phyloP scores from a whole-genome alignment of 2,888 invertebrate species.

The Exocentrus adspersus region DNA sequence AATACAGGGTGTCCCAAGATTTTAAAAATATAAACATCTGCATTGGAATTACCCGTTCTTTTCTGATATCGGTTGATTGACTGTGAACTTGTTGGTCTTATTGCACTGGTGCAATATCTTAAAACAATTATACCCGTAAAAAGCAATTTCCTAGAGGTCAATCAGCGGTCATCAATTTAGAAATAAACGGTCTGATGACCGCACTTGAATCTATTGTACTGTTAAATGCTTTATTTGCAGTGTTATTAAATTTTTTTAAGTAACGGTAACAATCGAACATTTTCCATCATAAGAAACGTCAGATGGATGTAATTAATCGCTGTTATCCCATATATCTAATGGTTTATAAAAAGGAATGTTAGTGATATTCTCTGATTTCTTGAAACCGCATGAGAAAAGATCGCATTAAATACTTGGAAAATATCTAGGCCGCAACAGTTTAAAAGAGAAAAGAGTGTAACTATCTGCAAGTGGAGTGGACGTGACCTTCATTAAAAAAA shows the following conservation, averaged over 20 bases:
- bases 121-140: background rate
- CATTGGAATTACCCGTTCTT: too few relatives aligned
- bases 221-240: background rate
- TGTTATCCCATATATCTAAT: background rate
- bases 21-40: too few relatives aligned
- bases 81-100: background rate
- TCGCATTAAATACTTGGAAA: too few relatives aligned
- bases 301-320: background rate
- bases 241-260: background rate
- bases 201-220: background rate
- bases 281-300: background rate
- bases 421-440: too few relatives aligned
- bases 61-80: background rate
- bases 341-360: background rate
- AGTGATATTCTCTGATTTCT: background rate
- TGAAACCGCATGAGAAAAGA: background rate
- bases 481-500: too few relatives aligned
- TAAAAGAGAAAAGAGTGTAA: too few relatives aligned
- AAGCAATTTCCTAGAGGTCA: background rate
- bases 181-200: background rate
- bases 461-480: too few relatives aligned
- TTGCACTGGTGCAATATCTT: too few relatives aligned
- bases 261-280: background rate
- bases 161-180: background rate
- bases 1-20: too few relatives aligned